Percentiles rank a stretch among this genome's conserved stretches.
Conservation (phyloP, 2,888 invertebrate genomes). For the Exephanes ischioxanthus region DNA sequence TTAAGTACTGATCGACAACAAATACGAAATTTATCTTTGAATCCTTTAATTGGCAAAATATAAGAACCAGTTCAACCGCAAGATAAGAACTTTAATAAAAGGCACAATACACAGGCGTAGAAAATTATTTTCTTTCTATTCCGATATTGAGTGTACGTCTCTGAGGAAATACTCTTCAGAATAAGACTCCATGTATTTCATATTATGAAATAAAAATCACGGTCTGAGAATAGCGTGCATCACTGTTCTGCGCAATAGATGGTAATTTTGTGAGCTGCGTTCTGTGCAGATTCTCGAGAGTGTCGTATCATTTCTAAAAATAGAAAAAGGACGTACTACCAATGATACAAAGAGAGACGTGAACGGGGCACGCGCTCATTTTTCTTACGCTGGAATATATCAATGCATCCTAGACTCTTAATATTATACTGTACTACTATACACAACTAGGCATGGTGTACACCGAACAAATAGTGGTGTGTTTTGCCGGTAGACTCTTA, state of each 20-base stretch:
- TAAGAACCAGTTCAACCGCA: too few relatives aligned
- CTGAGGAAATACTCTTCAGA: not conserved
- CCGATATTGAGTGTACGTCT: not conserved
- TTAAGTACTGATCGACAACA: too few relatives aligned
- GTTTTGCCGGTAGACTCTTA: not conserved
- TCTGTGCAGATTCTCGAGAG: conserved; percentile 51
- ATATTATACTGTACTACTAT: not conserved
- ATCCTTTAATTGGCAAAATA: too few relatives aligned
- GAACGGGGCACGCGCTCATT: conserved; percentile 9
- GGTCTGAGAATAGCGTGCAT: conserved; percentile 33
- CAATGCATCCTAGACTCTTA: not conserved
- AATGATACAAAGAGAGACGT: conserved; percentile 44
- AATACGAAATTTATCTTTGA: too few relatives aligned
- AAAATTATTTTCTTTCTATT: not conserved
- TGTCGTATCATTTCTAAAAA: conserved; percentile 67
- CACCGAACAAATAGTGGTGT: not conserved
- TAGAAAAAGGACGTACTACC: conserved; percentile 54
- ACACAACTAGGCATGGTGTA: not conserved
- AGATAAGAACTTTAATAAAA: not conserved
- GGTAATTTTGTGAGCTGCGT: conserved; percentile 33
- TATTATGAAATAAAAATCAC: not conserved
- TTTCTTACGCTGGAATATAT: conserved; percentile 23
- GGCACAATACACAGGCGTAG: not conserved
- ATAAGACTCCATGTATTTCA: not conserved
- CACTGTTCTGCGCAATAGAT: conserved; percentile 47